Conservation (phyloP, 2,888 invertebrate genomes). For the Pecten maximus region DNA sequence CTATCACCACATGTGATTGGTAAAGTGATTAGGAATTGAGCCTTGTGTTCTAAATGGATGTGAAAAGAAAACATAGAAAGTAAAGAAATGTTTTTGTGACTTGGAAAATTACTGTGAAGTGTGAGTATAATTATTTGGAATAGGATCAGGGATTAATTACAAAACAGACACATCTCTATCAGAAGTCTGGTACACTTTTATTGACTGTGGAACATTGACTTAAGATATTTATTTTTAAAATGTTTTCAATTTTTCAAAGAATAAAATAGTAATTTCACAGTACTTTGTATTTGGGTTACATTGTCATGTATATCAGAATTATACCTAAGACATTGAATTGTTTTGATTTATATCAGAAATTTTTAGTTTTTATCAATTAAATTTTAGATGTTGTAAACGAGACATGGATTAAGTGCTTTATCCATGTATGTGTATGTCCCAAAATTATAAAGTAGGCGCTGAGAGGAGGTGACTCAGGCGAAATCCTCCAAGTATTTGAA, state of each 20-base stretch:
- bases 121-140: neutral
- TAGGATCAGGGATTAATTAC: neutral
- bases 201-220: too few species aligned
- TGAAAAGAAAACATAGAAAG: neutral
- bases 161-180: neutral
- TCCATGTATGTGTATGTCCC: neutral
- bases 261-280: too few species aligned
- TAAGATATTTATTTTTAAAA: too few species aligned
- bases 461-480: neutral
- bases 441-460: neutral
- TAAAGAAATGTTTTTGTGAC: neutral
- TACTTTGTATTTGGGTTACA: too few species aligned
- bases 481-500: conserved; percentile 15
- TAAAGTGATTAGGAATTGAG: neutral
- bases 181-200: too few species aligned
- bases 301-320: too few species aligned
- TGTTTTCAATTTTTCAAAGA: too few species aligned
- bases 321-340: neutral
- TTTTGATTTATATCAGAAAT: neutral
- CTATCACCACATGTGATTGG: neutral
- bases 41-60: neutral
- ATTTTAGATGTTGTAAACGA: neutral
- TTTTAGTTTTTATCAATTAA: neutral
- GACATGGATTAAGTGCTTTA: too few species aligned
- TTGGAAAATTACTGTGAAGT: neutral